A percentile compares a stretch with the other conserved stretches of the same genome.
Conservation (phyloP, 1,140 invertebrate species). For the Glossosoma conforme region DNA sequence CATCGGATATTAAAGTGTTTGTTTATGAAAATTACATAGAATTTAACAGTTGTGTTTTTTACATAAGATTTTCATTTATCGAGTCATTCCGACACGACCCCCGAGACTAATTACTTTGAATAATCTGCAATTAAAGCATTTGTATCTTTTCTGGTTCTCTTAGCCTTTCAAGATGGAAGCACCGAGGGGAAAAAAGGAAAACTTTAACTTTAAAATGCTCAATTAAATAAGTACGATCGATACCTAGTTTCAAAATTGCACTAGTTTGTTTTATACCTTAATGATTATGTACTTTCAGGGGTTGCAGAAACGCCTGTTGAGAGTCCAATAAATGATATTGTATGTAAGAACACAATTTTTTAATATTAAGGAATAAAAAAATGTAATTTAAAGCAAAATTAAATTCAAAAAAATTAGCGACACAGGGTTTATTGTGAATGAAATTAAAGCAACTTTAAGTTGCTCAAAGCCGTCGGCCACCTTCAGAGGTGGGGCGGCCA, state of each 20-base stretch:
- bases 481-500: too few relatives aligned
- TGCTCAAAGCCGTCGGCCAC: too few relatives aligned
- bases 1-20: neutral
- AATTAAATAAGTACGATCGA: slow-evolving; percentile 26
- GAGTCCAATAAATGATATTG: slow-evolving; percentile 16
- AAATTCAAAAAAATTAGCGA: neutral
- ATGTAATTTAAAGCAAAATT: neutral
- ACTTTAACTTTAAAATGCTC: slow-evolving; percentile 29
- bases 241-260: slow-evolving; percentile 22
- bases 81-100: neutral
- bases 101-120: too few relatives aligned
- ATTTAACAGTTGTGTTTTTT: slow-evolving; percentile 1
- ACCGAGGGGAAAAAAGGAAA: slow-evolving; percentile 4
- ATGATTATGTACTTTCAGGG: slow-evolving; percentile 8
- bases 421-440: slow-evolving; percentile 17
- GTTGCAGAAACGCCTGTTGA: slow-evolving; percentile 6
- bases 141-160: slow-evolving; percentile 1
- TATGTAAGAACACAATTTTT: slow-evolving; percentile 13
- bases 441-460: too few relatives aligned
- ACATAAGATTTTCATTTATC: neutral
- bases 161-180: neutral
- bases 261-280: slow-evolving; percentile 23
- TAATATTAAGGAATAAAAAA: slow-evolving; percentile 2
- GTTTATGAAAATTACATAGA: neutral
- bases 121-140: neutral